Evolutionary conservation across 37 sponge, comb jelly and placozoan genomes (phyloP), one percentile per base, ranked within the genome.

Genomic region (Ianthella basta): DNA sequence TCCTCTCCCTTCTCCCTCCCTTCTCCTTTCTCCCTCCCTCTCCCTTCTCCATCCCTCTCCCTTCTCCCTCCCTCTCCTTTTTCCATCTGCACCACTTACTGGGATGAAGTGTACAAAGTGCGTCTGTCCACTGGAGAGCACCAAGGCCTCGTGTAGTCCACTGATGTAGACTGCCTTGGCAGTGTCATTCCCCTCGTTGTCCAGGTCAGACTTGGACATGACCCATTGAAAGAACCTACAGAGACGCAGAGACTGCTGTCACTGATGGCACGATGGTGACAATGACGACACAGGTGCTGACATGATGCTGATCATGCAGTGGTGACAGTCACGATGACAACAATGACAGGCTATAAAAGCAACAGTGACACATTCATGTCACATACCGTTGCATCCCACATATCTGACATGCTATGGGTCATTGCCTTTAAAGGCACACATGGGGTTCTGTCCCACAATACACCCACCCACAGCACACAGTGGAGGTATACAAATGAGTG

Each of bases 211-310:
- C 53, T 36, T 75, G 32, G 57, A 44, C 55, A 94, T 88, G 15
- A 91, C 40, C 95, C 95, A 94, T 69, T 94, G 91, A 55, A 91
- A 88, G 29, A 89, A 74, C 37, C 94, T 90, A 80, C 54, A 29
- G 33, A 29, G 57, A 44, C 8, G 72, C 20, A 70, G 32, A 70
- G 37, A 36, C 34, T 2, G 14, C 29, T 32, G 32, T 3, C 25
- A 75, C 78, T 44, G 50, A 44, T 44, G 50, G n/a, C n/a, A 44
- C 8, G 50, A 8, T 44, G 50, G 8, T 44, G 50, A 44, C 50
- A 44, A 44, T 44, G 50, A 44, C 8, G 50, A 44, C 8, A 8
- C 3, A 10, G 50, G 50, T 44, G 50, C 6, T 44, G 50, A 44
- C 8, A 44, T 44, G 50, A 44, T 44, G 50, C 3, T 44, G 50